A percentile compares a stretch with the other conserved stretches of the same genome.
Evolutionary conservation across 2,888 invertebrate genomes (phyloP).

Genomic region (Limnephilus rhombicus): DNA sequence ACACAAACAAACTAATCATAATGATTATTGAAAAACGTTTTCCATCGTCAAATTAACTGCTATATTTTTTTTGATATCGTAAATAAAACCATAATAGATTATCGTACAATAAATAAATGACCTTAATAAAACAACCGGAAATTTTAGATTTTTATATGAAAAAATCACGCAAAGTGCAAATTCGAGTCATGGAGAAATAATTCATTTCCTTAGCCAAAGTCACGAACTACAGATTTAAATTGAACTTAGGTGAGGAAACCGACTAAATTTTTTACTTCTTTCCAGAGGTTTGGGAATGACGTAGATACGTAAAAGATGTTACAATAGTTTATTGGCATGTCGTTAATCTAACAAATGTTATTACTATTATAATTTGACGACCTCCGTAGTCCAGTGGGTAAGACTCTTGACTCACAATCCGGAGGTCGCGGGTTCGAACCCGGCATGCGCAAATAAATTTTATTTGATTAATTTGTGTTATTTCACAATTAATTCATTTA

Average conservation of each 20-base stretch:
- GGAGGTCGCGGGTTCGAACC: too few relatives aligned
- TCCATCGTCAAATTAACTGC: background rate
- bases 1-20: background rate
- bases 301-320: background rate
- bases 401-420: too few relatives aligned
- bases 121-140: slow-evolving; percentile 1
- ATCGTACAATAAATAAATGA: background rate
- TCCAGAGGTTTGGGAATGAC: background rate
- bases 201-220: background rate
- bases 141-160: background rate
- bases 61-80: background rate
- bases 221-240: background rate
- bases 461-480: too few relatives aligned
- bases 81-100: background rate
- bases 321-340: background rate
- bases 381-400: too few relatives aligned
- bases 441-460: too few relatives aligned
- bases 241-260: background rate
- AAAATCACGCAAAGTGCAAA: background rate
- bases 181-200: background rate
- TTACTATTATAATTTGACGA: background rate
- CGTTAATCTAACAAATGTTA: background rate
- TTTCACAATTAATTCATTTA: too few relatives aligned
- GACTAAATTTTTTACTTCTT: background rate
- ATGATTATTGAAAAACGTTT: background rate